Evolutionary conservation across 2,113 vertebrate species (phyloP), one percentile per base, ranked within the genome.

Genomic region (Cyanoramphus novaezelandiae): DNA sequence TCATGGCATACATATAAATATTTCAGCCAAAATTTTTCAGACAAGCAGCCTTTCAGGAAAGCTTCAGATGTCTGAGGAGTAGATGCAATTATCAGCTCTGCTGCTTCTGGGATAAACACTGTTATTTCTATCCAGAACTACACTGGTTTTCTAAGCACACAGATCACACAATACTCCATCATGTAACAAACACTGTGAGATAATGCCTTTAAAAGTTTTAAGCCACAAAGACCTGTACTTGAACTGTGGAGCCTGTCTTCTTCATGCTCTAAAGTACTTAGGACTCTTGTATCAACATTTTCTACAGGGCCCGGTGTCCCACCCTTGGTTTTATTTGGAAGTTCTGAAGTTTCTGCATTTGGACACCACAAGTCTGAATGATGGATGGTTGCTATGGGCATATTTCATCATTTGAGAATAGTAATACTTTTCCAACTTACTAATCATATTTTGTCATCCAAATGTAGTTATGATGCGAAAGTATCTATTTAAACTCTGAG

Each of bases 1-100:
- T 71, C 49, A 44, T 81, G 60, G 46, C 82, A 75, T 60, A 70
- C 11, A 33, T 19, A 33, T 46, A 76, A 9, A 16, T 80, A 81
- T 44, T 91, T 87, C 31, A 72, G 43, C 19, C 62, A 96, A 84
- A 96, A 87, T 43, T 93, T 27, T 76, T 87, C 74, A 92, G 55
- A 75, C 28, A 84, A 33, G 28, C 24, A 76, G 49, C 57, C 44
- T 76, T 31, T 53, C 7, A 71, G 57, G 39, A 39, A 76, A 74
- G 24, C 37, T 76, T 82, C 79, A 64, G 68, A 68, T 77, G 39
- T 68, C 49, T 55, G 18, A 94, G 49, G 7, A 59, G 44, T 6
- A 57, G 35, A 65, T 52, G 55, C 79, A 81, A 60, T 71, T 57
- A 67, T 75, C 50, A 84, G 7, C 11, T 83, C 79, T 37, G 9